Conservation (phyloP, 2,888 invertebrate species). For the Agonum fuliginosum region DNA sequence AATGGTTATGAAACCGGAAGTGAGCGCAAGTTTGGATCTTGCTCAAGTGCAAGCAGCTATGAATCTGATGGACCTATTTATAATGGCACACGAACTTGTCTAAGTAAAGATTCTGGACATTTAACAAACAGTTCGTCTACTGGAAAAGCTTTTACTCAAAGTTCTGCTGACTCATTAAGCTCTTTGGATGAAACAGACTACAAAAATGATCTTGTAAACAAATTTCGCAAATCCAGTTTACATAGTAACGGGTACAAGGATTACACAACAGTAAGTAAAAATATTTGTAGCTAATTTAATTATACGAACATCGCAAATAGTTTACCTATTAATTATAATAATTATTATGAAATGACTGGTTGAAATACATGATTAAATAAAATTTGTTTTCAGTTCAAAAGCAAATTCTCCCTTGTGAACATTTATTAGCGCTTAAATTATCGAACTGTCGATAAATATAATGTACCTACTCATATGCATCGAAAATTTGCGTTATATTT, state of each 20-base stretch:
- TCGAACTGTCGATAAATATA: neutral
- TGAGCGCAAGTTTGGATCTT: conserved; percentile 69
- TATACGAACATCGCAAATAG: neutral
- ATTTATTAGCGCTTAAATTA: too few species aligned
- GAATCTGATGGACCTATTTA: conserved; percentile 68
- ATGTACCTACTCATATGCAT: neutral
- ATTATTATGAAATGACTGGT: too few species aligned
- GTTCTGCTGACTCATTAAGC: conserved; percentile 71
- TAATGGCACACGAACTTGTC: conserved; percentile 59
- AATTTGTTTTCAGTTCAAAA: too few species aligned
- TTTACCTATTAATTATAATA: too few species aligned
- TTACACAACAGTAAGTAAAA: conserved; percentile 44
- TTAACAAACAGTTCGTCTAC: conserved; percentile 69
- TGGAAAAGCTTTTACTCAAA: conserved; percentile 69
- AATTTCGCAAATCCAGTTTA: conserved; percentile 68
- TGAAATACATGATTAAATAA: too few species aligned
- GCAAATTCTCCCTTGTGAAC: too few species aligned
- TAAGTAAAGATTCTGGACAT: conserved; percentile 72
- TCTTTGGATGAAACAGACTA: conserved; percentile 72
- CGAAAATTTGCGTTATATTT: conserved; percentile 50
- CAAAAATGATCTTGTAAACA: conserved; percentile 67
- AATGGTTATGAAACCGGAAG: conserved; percentile 70
- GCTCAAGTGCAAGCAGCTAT: conserved; percentile 71
- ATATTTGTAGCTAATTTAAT: neutral
- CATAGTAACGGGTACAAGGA: conserved; percentile 63